Base-by-base conservation (phyloP, 2,113 vertebrate species). In the Perccottus glenii region DNA sequence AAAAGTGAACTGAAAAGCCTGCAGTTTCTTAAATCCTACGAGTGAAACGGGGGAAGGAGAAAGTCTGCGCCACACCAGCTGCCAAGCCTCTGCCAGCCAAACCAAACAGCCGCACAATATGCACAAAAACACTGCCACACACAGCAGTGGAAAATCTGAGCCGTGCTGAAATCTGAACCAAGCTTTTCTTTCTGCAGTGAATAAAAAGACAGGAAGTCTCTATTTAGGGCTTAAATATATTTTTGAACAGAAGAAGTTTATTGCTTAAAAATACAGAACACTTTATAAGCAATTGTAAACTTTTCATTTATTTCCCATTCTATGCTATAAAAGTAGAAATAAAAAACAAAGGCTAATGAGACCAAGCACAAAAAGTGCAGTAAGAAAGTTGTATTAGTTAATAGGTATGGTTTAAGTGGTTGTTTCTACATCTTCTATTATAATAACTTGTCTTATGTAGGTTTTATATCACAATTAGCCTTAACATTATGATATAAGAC, bases 81-180 rank as follows among this genome's bases (percentile, higher is more conserved):
- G 83, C 70, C 80, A 67, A 67, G 14, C 14, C 62, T 67, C 47
- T 62, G 42, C 49, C 70, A 53, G 86, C 86, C 88, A 90, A 88
- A 78, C 81, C 85, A 82, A 87, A 86, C 81, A 84, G 78, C 67
- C 82, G 69, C 83, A 78, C 62, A 79, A 62, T 27, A 69, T 57
- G 53, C 77, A 82, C 60, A 78, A 47, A 83, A 64, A 64, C 64
- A 49, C 58, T 60, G 63, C 75, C 79, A 84, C 75, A 81, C 86
- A 82, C 63, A 74, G 72, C 67, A 70, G 70, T 60, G 82, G 84
- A 86, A 88, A 87, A 73, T 86, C 65, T 88, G 85, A 86, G 38
- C 58, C 55, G 64, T 70, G n/a, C 62, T 72, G 73, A 66, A 81
- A 84, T 78, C 66, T 67, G 66, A 87, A 67, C 74, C 75, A 52